A percentile compares a stretch with the other conserved stretches of the same genome.
phyloP scores from a whole-genome alignment of 1,140 invertebrate genomes.

The Drosophila kikkawai region DNA sequence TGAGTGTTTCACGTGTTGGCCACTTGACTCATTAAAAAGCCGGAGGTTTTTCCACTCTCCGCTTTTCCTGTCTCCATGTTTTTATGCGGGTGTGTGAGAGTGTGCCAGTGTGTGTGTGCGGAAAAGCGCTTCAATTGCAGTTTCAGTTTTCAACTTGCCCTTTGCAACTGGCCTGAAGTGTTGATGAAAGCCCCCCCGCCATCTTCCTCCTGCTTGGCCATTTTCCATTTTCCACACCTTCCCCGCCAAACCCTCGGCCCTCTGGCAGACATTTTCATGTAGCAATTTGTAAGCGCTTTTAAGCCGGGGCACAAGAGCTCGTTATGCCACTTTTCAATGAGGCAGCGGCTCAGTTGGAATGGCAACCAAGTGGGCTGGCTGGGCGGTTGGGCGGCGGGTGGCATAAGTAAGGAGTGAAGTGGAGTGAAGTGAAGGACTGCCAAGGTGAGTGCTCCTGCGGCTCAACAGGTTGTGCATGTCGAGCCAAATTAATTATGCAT shows the following conservation, averaged over 20 bases:
- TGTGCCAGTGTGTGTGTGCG: slow-evolving; percentile 22
- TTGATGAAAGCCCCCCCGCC: slow-evolving; percentile 62
- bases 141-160: slow-evolving; percentile 75
- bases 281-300: slow-evolving; percentile 82
- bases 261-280: slow-evolving; percentile 62
- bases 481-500: slow-evolving; percentile 80
- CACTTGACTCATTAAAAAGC: slow-evolving; percentile 81
- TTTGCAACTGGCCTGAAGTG: slow-evolving; percentile 60
- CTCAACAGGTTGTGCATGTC: slow-evolving; percentile 79
- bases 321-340: slow-evolving; percentile 81
- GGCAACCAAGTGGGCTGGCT: slow-evolving; percentile 4
- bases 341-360: slow-evolving; percentile 39
- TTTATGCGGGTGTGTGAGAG: slow-evolving; percentile 16
- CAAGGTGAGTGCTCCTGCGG: slow-evolving; percentile 25
- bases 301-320: slow-evolving; percentile 76
- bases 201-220: slow-evolving; percentile 8
- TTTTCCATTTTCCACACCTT: slow-evolving; percentile 5
- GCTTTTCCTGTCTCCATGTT: slow-evolving; percentile 24
- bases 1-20: slow-evolving; percentile 65
- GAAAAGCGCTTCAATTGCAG: slow-evolving; percentile 78
- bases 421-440: slow-evolving; percentile 19
- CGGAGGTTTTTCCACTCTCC: slow-evolving; percentile 30
- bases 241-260: neutral
- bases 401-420: slow-evolving; percentile 9
- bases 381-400: neutral